Conservation (phyloP, 2,888 invertebrate species). For the Flexamia atlantica region DNA sequence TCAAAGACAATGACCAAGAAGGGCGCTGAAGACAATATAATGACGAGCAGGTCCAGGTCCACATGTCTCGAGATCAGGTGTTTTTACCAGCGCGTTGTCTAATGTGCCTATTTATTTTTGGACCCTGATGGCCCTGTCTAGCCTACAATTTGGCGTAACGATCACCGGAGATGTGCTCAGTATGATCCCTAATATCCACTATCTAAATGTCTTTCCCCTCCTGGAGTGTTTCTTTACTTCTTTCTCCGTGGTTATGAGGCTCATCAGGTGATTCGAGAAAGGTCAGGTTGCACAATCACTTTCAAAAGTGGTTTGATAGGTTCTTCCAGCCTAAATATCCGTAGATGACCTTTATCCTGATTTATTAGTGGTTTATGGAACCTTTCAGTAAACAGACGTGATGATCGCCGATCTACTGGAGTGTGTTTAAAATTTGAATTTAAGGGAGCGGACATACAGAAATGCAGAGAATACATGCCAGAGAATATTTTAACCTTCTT, state of each 20-base stretch:
- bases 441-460: no score
- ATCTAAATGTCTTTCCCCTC: conserved; percentile 29
- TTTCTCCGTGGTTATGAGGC: background rate
- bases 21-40: conserved; percentile 44
- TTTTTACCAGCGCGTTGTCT: conserved; percentile 2
- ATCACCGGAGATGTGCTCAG: conserved; percentile 20
- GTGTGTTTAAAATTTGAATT: no score
- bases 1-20: conserved; percentile 43
- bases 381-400: no score
- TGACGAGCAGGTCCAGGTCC: conserved; percentile 13
- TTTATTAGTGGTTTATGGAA: no score
- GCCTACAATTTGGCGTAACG: conserved; percentile 49
- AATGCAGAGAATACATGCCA: no score
- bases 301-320: no score
- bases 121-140: conserved; percentile 36
- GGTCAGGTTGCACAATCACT: background rate
- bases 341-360: no score
- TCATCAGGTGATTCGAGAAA: background rate
- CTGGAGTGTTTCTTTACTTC: background rate
- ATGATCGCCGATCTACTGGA: no score
- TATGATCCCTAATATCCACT: conserved; percentile 28
- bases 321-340: no score
- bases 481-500: no score
- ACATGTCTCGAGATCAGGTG: conserved; percentile 27
- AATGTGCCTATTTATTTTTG: conserved; percentile 54